Percentiles rank a stretch among this genome's conserved stretches.
These are phyloP conservation scores for Hedychridium roseum DNA, from an alignment of 2,888 invertebrate genomes.

Conservation along the genomic window DNA sequence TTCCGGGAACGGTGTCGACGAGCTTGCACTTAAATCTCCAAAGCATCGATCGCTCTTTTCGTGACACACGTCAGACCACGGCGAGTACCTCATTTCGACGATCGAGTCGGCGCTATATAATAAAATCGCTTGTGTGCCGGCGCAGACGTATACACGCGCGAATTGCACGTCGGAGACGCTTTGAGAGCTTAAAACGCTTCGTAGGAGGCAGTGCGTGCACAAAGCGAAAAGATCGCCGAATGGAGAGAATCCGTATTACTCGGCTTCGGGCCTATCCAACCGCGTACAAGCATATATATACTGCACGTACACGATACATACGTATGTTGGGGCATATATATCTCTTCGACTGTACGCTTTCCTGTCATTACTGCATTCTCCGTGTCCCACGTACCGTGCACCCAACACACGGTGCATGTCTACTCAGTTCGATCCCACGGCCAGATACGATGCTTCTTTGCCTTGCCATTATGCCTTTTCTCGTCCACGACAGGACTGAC, in stretches of 20 bases:
- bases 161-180: conserved; percentile 37
- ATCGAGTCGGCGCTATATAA: conserved; percentile 30
- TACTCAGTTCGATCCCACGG: conserved; percentile 40
- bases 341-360: conserved; percentile 28
- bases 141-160: too few species aligned
- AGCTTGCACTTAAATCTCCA: conserved; percentile 6
- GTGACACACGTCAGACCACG: conserved; percentile 7
- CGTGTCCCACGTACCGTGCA: conserved; percentile 47
- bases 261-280: conserved; percentile 39
- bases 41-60: conserved; percentile 11
- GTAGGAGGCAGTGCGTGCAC: conserved; percentile 31
- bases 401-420: conserved; percentile 41
- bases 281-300: conserved; percentile 16
- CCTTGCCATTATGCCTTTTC: conserved; percentile 17
- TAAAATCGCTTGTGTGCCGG: neutral
- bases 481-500: too few species aligned
- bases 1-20: conserved; percentile 6
- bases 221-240: conserved; percentile 51
- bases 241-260: conserved; percentile 38
- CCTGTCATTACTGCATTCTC: conserved; percentile 40
- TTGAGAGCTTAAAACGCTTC: conserved; percentile 52
- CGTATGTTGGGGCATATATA: conserved; percentile 52
- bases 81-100: conserved; percentile 22
- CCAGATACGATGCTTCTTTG: conserved; percentile 41
- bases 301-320: conserved; percentile 29